A percentile compares a stretch with the other conserved stretches of the same genome.
These are phyloP conservation scores for Porites divaricata DNA, from an alignment of 92 coral and sea anemone species.

Conservation along the genomic window DNA sequence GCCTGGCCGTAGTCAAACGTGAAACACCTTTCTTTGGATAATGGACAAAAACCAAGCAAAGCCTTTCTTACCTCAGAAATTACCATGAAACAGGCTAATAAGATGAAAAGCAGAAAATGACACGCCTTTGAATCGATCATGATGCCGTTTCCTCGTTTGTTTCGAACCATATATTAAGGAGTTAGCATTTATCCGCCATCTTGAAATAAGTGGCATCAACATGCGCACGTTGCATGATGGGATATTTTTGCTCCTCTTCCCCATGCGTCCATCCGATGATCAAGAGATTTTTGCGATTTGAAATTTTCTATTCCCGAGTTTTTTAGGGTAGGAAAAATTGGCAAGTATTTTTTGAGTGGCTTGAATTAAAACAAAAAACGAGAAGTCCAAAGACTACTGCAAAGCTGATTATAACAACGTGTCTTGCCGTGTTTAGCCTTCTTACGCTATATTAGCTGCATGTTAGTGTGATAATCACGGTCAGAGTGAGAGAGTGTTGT, in stretches of 20 bases:
- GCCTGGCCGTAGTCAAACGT: not conserved
- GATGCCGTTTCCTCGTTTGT: not conserved
- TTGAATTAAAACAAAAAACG: too few species aligned
- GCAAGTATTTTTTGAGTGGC: too few species aligned
- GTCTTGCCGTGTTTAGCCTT: too few species aligned
- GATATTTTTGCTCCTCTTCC: not conserved
- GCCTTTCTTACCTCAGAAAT: slow-evolving; percentile 32
- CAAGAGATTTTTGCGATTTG: too few species aligned
- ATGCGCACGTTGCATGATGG: not conserved
- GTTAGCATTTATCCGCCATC: slow-evolving; percentile 17
- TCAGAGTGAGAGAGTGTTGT: too few species aligned
- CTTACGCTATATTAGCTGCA: too few species aligned
- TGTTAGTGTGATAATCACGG: too few species aligned
- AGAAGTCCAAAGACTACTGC: too few species aligned
- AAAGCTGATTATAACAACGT: too few species aligned
- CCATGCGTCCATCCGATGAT: too few species aligned
- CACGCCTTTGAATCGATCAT: not conserved
- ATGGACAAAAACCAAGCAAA: not conserved
- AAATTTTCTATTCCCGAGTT: too few species aligned
- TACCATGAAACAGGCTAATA: not conserved
- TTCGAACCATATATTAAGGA: not conserved
- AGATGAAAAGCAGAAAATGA: not conserved
- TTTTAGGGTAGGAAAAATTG: too few species aligned
- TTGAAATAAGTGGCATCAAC: not conserved
- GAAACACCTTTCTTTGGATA: not conserved